Conservation (phyloP, 2,888 invertebrate species). For the Lomographa bimaculata region DNA sequence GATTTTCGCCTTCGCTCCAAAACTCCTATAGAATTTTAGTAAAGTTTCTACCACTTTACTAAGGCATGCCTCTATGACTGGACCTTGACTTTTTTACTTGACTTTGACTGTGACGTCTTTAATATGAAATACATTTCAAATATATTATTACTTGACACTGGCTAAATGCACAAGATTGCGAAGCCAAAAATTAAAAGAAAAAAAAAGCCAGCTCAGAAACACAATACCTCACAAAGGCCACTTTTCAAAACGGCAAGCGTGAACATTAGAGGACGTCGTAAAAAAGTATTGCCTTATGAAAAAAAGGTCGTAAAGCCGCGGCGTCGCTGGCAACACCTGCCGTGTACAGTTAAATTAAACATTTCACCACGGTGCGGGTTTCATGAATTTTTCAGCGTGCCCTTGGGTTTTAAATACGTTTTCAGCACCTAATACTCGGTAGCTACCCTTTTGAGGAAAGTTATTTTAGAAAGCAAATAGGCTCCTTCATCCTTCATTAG, state of each 20-base stretch:
- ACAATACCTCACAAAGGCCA: constrained; percentile 7
- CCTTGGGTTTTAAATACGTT: constrained; percentile 1
- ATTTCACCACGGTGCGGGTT: constrained; percentile 25
- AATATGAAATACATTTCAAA: too few relatives aligned
- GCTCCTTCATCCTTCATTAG: constrained; percentile 7
- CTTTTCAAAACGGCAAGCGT: constrained; percentile 18
- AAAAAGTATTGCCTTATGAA: constrained; percentile 15
- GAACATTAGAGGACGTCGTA: constrained; percentile 11
- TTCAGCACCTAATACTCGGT: too few relatives aligned
- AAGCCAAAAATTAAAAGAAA: too few relatives aligned
- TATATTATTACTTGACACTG: too few relatives aligned
- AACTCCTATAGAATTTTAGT: too few relatives aligned
- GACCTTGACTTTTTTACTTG: too few relatives aligned
- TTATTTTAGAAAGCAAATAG: constrained; percentile 6
- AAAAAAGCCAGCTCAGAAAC: constrained; percentile 1
- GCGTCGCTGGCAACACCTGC: constrained; percentile 18
- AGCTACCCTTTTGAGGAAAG: constrained; percentile 4
- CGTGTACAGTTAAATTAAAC: constrained; percentile 31
- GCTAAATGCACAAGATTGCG: too few relatives aligned
- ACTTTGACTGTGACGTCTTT: too few relatives aligned
- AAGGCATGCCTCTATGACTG: too few relatives aligned
- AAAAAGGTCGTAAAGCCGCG: constrained; percentile 19
- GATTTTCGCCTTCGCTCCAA: too few relatives aligned
- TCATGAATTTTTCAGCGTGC: constrained; percentile 21
- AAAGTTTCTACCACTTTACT: too few relatives aligned